These are phyloP conservation scores for Cynopterus sphinx DNA, from an alignment of 2,797 vertebrate genomes.

Conservation along the genomic window DNA sequence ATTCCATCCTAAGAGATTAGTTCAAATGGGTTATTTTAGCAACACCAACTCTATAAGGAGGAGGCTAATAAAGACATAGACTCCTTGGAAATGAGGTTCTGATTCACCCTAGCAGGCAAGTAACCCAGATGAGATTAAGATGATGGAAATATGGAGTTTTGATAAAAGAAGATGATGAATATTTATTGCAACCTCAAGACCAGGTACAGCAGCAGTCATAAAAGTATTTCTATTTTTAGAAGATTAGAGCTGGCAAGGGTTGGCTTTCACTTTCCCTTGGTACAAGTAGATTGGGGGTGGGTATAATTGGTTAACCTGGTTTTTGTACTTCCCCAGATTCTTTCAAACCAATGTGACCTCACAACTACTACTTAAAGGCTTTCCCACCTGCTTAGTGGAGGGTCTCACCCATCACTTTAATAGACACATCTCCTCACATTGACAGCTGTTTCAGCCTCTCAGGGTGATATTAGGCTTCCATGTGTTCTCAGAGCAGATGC, in stretches of 20 bases:
- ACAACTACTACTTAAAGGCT: background rate
- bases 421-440: background rate
- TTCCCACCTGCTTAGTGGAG: background rate
- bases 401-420: background rate
- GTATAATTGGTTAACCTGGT: background rate
- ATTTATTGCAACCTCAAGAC: background rate
- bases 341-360: background rate
- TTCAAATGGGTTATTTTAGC: background rate
- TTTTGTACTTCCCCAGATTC: background rate
- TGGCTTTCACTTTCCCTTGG: background rate
- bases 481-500: background rate
- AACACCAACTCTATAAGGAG: background rate
- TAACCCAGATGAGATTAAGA: background rate
- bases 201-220: background rate
- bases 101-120: background rate
- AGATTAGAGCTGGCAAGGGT: background rate
- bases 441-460: background rate
- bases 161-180: background rate
- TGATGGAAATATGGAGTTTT: background rate
- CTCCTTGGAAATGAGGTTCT: background rate
- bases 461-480: background rate
- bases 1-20: background rate
- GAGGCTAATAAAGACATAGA: background rate
- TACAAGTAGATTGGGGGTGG: background rate
- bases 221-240: background rate